These are phyloP conservation scores for Whitmania pigra DNA, from an alignment of 1,140 invertebrate species.

Conservation along the genomic window DNA sequence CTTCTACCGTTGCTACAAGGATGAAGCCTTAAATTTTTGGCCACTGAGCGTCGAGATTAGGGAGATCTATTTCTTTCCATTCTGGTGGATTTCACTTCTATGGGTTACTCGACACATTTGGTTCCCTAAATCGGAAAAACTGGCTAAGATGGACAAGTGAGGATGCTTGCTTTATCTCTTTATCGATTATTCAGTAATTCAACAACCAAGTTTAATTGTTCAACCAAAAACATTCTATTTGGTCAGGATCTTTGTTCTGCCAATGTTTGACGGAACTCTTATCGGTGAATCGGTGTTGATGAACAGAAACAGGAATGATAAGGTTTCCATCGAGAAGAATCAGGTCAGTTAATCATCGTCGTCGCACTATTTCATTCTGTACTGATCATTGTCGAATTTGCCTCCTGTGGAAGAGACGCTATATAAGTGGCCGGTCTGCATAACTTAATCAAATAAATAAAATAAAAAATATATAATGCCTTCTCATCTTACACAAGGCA, in stretches of 20 bases:
- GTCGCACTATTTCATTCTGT: too few relatives aligned
- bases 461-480: too few relatives aligned
- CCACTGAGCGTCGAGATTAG: not conserved
- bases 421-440: too few relatives aligned
- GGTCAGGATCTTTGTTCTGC: constrained; percentile 66
- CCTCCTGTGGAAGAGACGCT: too few relatives aligned
- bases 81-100: constrained; percentile 16
- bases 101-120: constrained; percentile 16
- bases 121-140: constrained; percentile 9
- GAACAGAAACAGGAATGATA: constrained; percentile 80
- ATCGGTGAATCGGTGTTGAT: constrained; percentile 90
- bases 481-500: too few relatives aligned
- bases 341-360: too few relatives aligned
- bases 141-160: constrained; percentile 9
- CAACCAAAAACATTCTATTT: not conserved
- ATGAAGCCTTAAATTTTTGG: not conserved
- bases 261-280: constrained; percentile 81
- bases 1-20: not conserved
- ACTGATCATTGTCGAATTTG: too few relatives aligned
- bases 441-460: too few relatives aligned
- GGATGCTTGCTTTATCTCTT: too few relatives aligned
- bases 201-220: not conserved
- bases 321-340: constrained; percentile 49
- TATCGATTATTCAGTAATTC: not conserved
- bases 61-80: constrained; percentile 6